These are phyloP conservation scores for Gryon sp. DNA, from an alignment of 1,140 invertebrate genomes.

Conservation along the genomic window DNA sequence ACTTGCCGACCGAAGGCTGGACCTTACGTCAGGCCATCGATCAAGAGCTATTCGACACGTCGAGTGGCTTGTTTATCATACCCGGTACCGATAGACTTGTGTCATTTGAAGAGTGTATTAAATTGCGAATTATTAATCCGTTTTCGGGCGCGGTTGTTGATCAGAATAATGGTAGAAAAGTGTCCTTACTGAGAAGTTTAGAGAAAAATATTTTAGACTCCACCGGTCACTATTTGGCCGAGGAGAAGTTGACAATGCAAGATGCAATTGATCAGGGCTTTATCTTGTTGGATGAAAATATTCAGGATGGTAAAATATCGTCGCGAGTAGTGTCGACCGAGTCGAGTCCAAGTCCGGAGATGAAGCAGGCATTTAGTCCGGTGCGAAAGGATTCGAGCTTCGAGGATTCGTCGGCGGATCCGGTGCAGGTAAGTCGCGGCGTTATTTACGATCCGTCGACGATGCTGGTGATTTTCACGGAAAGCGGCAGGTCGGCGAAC, in stretches of 20 bases:
- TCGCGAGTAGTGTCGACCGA: not conserved
- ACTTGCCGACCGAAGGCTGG: constrained; percentile 91
- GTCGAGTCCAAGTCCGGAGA: constrained; percentile 2
- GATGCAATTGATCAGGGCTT: constrained; percentile 87
- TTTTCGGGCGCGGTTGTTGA: constrained; percentile 89
- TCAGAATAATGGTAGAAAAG: constrained; percentile 84
- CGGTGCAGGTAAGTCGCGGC: constrained; percentile 84
- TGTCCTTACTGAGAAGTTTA: constrained; percentile 87
- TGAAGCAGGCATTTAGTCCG: not conserved
- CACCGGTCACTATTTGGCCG: constrained; percentile 85
- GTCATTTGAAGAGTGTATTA: constrained; percentile 92
- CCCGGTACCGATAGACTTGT: constrained; percentile 91
- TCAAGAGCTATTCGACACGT: constrained; percentile 88
- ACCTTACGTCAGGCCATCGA: constrained; percentile 87
- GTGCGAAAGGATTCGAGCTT: constrained; percentile 31
- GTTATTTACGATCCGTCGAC: constrained; percentile 88
- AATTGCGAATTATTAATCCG: constrained; percentile 90
- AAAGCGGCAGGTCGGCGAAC: constrained; percentile 84
- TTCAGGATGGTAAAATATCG: not conserved
- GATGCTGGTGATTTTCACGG: constrained; percentile 85
- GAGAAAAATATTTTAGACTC: constrained; percentile 88
- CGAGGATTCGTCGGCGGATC: constrained; percentile 82
- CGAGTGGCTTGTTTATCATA: constrained; percentile 91
- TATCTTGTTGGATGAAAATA: constrained; percentile 81
- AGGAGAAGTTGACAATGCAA: constrained; percentile 85